phyloP scores from a whole-genome alignment of 2,888 invertebrate genomes.

The Cryptosula pallasiana region DNA sequence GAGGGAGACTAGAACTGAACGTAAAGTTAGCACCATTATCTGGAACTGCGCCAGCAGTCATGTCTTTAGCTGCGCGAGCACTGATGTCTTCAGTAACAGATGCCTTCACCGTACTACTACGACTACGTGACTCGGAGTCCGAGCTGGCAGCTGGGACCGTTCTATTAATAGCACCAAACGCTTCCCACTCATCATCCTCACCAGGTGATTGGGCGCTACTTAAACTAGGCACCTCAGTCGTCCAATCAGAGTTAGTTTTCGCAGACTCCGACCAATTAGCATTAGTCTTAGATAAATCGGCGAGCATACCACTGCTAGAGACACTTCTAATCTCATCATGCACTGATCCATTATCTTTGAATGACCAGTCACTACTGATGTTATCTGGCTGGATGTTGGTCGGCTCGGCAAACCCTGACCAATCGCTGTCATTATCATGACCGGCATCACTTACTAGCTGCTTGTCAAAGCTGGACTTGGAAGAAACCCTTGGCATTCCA shows the following conservation, averaged over 20 bases:
- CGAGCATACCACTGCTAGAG: neutral
- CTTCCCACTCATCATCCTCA: slow-evolving; percentile 15
- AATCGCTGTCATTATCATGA: slow-evolving; percentile 15
- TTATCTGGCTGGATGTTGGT: neutral
- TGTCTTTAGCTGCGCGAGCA: neutral
- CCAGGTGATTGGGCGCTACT: neutral
- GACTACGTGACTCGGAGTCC: neutral
- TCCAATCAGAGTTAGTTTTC: neutral
- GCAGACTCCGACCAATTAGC: neutral
- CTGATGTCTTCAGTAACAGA: neutral
- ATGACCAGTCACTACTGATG: slow-evolving; percentile 16
- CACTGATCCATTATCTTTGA: slow-evolving; percentile 16
- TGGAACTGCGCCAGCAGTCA: neutral
- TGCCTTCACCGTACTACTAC: neutral
- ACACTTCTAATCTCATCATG: neutral
- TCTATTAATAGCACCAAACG: slow-evolving; percentile 13
- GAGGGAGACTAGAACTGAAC: neutral
- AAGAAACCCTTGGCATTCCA: neutral
- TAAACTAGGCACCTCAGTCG: neutral
- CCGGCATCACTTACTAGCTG: neutral
- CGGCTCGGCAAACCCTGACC: neutral
- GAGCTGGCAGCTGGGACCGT: neutral
- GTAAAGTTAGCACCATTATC: neutral
- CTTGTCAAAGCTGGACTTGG: neutral
- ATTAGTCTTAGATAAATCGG: neutral